phyloP scores from a whole-genome alignment of 2,888 invertebrate genomes.

The Stenotaenia linearis region DNA sequence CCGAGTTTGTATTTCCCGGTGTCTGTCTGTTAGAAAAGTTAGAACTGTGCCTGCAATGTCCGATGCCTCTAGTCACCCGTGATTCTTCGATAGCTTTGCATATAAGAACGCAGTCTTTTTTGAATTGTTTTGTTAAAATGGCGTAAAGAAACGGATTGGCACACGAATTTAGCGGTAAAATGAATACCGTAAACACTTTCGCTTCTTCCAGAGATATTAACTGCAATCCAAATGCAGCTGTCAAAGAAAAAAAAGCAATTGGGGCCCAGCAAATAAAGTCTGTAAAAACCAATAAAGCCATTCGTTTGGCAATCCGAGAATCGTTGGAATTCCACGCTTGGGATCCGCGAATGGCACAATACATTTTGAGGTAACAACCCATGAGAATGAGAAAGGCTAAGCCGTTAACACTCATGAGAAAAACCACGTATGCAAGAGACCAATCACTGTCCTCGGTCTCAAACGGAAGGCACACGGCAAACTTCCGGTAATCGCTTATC shows the following conservation, averaged over 20 bases:
- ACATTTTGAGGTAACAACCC: slow-evolving; percentile 95
- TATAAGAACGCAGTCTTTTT: slow-evolving; percentile 91
- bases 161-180: slow-evolving; percentile 91
- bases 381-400: slow-evolving; percentile 89
- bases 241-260: slow-evolving; percentile 89
- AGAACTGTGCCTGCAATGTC: slow-evolving; percentile 75
- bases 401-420: slow-evolving; percentile 85
- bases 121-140: slow-evolving; percentile 94
- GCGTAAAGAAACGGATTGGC: slow-evolving; percentile 98
- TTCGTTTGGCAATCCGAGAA: slow-evolving; percentile 89
- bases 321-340: slow-evolving; percentile 94
- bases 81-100: slow-evolving; percentile 95
- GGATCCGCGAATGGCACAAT: slow-evolving; percentile 93
- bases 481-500: slow-evolving; percentile 90
- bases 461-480: slow-evolving; percentile 93
- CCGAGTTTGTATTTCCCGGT: slow-evolving; percentile 77
- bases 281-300: slow-evolving; percentile 94
- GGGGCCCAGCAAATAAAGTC: slow-evolving; percentile 98
- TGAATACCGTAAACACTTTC: slow-evolving; percentile 90
- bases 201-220: slow-evolving; percentile 90
- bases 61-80: slow-evolving; percentile 78
- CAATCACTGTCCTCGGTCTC: slow-evolving; percentile 68
- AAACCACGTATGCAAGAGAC: slow-evolving; percentile 81
- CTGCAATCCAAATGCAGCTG: slow-evolving; percentile 85
- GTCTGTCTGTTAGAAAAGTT: slow-evolving; percentile 84